Conservation (phyloP, 2,113 vertebrate genomes). For the Addax nasomaculatus region DNA sequence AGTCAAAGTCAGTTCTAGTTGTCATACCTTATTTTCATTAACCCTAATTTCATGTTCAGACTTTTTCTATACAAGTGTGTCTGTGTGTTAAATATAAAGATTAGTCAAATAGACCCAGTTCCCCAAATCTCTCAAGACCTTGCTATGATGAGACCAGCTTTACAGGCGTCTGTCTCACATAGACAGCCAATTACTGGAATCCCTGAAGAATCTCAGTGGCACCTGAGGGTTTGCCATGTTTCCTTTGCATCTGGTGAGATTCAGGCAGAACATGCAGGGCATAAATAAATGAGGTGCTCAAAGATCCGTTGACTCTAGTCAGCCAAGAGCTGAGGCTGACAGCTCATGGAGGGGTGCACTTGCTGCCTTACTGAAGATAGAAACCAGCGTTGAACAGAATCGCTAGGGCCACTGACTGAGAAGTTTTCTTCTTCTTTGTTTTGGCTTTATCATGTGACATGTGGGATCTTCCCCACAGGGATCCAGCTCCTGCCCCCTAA, state of each 20-base stretch:
- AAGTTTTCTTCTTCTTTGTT: neutral
- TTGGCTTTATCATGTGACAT: neutral
- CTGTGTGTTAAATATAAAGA: neutral
- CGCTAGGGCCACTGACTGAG: neutral
- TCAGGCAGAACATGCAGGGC: neutral
- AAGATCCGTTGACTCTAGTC: neutral
- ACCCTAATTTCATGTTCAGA: neutral
- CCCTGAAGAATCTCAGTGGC: slow-evolving; percentile 32
- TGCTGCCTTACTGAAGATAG: neutral
- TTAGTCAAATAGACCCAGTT: slow-evolving; percentile 37
- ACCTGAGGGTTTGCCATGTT: neutral
- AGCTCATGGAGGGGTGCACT: neutral
- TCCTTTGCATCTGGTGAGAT: neutral
- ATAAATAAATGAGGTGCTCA: neutral
- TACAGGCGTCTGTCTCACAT: slow-evolving; percentile 47
- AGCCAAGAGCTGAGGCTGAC: neutral
- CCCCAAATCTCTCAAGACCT: slow-evolving; percentile 45
- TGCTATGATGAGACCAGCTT: slow-evolving; percentile 65
- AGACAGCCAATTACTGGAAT: slow-evolving; percentile 59
- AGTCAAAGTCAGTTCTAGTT: neutral
- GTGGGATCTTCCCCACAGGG: neutral
- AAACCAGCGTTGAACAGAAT: neutral
- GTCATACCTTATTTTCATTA: neutral
- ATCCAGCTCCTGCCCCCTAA: neutral
- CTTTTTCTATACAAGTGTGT: neutral